These are phyloP conservation scores for Eupithecia abbreviata DNA, from an alignment of 2,888 invertebrate genomes.

Conservation along the genomic window DNA sequence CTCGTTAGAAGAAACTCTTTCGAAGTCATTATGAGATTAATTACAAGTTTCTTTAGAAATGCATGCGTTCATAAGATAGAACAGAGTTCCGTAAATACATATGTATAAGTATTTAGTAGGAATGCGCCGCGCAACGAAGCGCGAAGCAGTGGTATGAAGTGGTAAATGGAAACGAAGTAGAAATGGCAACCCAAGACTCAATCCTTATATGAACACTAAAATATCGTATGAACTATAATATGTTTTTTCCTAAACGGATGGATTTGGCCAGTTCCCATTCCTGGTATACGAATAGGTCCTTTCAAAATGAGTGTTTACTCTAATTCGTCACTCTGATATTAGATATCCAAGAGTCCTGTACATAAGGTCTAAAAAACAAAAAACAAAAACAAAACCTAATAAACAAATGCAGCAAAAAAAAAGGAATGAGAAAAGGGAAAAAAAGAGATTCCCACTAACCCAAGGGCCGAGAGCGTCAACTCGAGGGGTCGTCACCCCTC, in stretches of 20 bases:
- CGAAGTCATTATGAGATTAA: too few relatives aligned
- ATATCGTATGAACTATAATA: background rate
- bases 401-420: too few relatives aligned
- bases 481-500: too few relatives aligned
- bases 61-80: background rate
- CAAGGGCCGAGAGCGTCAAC: too few relatives aligned
- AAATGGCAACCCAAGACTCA: background rate
- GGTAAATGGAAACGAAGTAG: background rate
- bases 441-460: too few relatives aligned
- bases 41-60: background rate
- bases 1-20: too few relatives aligned
- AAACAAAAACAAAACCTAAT: too few relatives aligned
- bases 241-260: background rate
- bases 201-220: background rate
- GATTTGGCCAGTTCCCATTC: background rate
- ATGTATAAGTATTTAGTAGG: background rate
- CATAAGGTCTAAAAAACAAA: too few relatives aligned
- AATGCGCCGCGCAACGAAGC: background rate
- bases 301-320: background rate
- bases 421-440: too few relatives aligned
- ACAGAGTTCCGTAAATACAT: background rate
- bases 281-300: background rate
- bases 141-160: background rate
- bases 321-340: background rate
- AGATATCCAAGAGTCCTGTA: too few relatives aligned